These are phyloP conservation scores for Mayetiola destructor DNA, from an alignment of 2,888 invertebrate species.

Conservation along the genomic window DNA sequence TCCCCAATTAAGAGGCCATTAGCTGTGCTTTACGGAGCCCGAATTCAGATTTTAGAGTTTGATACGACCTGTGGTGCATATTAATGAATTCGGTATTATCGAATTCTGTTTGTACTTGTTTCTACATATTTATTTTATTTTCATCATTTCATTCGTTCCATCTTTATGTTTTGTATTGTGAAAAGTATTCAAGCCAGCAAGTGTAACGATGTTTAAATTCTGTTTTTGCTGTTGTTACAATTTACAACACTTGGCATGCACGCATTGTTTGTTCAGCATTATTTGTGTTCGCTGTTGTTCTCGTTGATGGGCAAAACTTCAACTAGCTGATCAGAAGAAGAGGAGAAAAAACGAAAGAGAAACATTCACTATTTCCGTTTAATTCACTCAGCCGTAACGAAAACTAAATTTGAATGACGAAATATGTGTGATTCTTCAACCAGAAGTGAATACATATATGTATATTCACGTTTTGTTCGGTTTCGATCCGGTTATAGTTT, in stretches of 20 bases:
- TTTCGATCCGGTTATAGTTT: too few relatives aligned
- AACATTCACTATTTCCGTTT: slow-evolving; percentile 2
- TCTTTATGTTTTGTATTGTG: not conserved
- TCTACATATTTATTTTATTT: too few relatives aligned
- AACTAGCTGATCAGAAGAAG: not conserved
- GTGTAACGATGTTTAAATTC: not conserved
- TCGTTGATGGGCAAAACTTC: not conserved
- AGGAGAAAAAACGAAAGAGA: not conserved
- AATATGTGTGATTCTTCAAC: too few relatives aligned
- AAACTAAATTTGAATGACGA: too few relatives aligned
- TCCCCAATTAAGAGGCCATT: too few relatives aligned
- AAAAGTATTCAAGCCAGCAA: not conserved
- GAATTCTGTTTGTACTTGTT: too few relatives aligned
- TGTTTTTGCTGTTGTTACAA: not conserved
- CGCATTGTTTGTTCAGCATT: not conserved
- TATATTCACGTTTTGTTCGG: too few relatives aligned
- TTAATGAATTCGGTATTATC: too few relatives aligned
- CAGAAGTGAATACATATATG: too few relatives aligned
- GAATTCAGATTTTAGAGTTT: too few relatives aligned
- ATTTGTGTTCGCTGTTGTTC: not conserved
- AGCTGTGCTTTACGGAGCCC: too few relatives aligned
- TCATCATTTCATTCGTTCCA: not conserved
- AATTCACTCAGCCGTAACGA: slow-evolving; percentile 2
- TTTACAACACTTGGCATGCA: not conserved
- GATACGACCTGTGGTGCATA: too few relatives aligned